These are phyloP conservation scores for Menura novaehollandiae DNA, from an alignment of 2,113 vertebrate genomes.

Conservation along the genomic window DNA sequence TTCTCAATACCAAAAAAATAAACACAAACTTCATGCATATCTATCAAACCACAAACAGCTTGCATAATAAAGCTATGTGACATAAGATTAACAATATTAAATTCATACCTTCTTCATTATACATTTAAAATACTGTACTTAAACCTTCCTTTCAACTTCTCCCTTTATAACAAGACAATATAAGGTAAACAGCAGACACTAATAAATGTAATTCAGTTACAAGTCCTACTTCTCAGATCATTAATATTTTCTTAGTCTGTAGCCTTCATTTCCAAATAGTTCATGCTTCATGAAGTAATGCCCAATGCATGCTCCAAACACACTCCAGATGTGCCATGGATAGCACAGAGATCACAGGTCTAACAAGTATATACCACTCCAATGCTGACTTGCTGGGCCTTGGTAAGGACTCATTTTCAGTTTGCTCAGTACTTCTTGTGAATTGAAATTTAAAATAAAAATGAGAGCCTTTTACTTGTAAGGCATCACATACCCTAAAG, in stretches of 20 bases:
- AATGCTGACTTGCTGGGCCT: neutral
- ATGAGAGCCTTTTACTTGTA: neutral
- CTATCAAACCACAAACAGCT: neutral
- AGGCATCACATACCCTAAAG: neutral
- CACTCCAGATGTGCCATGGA: neutral
- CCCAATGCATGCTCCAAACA: neutral
- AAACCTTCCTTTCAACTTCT: neutral
- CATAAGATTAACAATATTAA: neutral
- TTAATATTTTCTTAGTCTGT: neutral
- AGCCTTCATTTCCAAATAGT: neutral
- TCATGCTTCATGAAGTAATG: neutral
- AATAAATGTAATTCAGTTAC: neutral
- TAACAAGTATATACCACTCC: neutral
- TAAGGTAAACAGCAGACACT: neutral
- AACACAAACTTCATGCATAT: neutral
- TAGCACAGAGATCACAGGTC: neutral
- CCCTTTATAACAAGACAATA: neutral
- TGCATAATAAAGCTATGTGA: neutral
- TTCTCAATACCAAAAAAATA: neutral
- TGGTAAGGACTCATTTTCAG: neutral
- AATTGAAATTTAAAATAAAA: neutral
- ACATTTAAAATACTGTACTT: neutral
- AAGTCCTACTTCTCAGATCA: neutral
- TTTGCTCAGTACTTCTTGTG: neutral
- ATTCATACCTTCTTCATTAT: neutral